Base-by-base conservation (phyloP, 2,888 invertebrate genomes). In the Stenodera caucasica region DNA sequence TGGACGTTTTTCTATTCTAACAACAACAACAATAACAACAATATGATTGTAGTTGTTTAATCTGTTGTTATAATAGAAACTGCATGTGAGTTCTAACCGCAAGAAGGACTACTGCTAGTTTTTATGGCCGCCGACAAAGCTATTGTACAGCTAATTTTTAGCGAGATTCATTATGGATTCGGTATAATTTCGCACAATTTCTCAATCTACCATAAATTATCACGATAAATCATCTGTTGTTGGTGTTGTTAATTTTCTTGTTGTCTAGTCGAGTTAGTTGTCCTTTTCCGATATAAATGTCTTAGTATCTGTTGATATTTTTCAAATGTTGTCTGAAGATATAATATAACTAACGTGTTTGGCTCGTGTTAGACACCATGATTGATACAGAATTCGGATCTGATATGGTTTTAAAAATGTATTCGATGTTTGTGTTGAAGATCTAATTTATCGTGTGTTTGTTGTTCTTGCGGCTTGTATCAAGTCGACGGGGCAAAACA, bases 391-490 rank as follows among this genome's bases (percentile, higher is more conserved):
- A 63, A 59, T 57, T 57, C 63, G 51, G 58, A 68, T 68, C 68
- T 67, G 68, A 68, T 68, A 67, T 59, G 56, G 58, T 60, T 59
- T 68, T 67, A 68, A 68, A 68, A 68, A 68, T 68, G 66, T 67
- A 68, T 68, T 68, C 61, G 58, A 51, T 68, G 68, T 68, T 65
- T 57, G 56, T 57, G 45, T 37, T 52, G 63, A 67, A 67, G 67
- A 61, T 67, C 63, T 66, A 68, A 68, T 68, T 68, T 67, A 68
- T 68, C 63, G 51, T 60, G 51, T 60, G 62, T 64, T 66, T 63
- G 65, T 64, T 37, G 55, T 45, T 15, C 15, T 40, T 40, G 55
- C 62, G 62, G 50, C 60, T 40, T 45, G 23, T 45, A 23, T n/a
- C 23, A 18, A 26, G 5, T 4, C 26, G 2, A 26, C n/a, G n/a